A percentile compares a stretch with the other conserved stretches of the same genome.
These are phyloP conservation scores for Actenoides hombroni DNA, from an alignment of 2,113 vertebrate species.

Conservation along the genomic window DNA sequence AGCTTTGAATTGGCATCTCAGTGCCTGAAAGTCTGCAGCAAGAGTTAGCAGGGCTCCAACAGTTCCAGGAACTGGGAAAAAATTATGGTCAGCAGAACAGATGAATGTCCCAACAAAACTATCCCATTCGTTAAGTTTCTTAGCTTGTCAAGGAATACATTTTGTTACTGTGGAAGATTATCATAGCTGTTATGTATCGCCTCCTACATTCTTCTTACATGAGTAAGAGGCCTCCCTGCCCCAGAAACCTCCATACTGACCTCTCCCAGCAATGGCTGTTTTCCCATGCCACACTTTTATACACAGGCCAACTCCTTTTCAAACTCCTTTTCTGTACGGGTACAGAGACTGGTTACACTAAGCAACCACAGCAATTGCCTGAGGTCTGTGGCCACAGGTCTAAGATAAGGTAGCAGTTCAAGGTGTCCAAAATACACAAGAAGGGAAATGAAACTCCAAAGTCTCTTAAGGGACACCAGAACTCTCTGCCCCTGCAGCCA, in stretches of 20 bases:
- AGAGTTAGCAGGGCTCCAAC: not conserved
- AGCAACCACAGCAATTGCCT: not conserved
- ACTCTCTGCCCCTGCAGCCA: not conserved
- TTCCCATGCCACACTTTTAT: not conserved
- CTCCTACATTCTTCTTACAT: not conserved
- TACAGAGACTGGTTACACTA: not conserved
- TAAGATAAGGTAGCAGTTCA: not conserved
- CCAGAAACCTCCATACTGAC: not conserved
- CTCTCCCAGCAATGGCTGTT: not conserved
- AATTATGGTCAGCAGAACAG: not conserved
- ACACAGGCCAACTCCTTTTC: not conserved
- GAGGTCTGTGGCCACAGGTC: rapidly evolving
- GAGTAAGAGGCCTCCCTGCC: not conserved
- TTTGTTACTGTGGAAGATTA: not conserved
- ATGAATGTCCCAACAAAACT: not conserved
- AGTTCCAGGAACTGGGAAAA: not conserved
- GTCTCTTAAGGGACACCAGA: not conserved
- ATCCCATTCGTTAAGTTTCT: not conserved
- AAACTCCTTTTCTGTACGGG: not conserved
- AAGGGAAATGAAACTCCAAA: not conserved
- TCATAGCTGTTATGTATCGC: not conserved
- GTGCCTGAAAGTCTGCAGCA: not conserved
- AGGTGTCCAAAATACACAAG: not conserved
- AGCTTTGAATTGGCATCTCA: not conserved
- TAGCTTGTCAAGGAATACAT: not conserved